These are phyloP conservation scores for Bursaphelenchus mucronatus DNA, from an alignment of 1,140 invertebrate genomes.

Conservation along the genomic window DNA sequence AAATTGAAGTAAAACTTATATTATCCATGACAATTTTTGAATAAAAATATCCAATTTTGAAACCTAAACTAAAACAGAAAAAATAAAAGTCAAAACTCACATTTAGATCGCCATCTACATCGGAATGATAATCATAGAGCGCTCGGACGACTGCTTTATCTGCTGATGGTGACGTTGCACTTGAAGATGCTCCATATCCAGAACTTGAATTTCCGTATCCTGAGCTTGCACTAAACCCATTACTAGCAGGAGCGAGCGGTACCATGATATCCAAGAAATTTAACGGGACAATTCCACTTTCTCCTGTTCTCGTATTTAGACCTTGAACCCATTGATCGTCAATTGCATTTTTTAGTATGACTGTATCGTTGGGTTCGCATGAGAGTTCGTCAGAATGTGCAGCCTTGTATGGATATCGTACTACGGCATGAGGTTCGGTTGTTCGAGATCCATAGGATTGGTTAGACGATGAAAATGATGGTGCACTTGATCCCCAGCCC, in stretches of 20 bases:
- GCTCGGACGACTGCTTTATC: slow-evolving; percentile 25
- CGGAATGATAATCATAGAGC: slow-evolving; percentile 50
- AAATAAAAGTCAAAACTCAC: slow-evolving; percentile 13
- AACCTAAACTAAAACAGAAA: neutral
- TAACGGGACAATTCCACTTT: slow-evolving; percentile 40
- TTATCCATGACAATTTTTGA: neutral
- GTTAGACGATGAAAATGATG: slow-evolving; percentile 40
- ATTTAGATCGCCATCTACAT: slow-evolving; percentile 43
- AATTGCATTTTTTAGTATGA: slow-evolving; percentile 42
- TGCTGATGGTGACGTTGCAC: neutral
- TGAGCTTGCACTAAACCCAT: slow-evolving; percentile 19
- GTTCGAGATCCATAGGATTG: slow-evolving; percentile 4
- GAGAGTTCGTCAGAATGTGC: slow-evolving; percentile 37
- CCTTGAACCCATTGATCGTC: slow-evolving; percentile 45
- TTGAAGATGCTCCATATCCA: slow-evolving; percentile 6
- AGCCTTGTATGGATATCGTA: slow-evolving; percentile 47
- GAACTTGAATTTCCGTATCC: slow-evolving; percentile 22
- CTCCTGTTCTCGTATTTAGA: slow-evolving; percentile 41
- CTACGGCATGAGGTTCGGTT: slow-evolving; percentile 44
- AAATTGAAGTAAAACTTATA: neutral
- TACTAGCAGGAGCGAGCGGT: slow-evolving; percentile 40
- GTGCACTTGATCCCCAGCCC: slow-evolving; percentile 27
- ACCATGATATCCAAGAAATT: slow-evolving; percentile 42
- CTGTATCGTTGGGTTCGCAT: slow-evolving; percentile 35
- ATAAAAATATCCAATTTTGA: neutral